Conservation (phyloP, 2,888 invertebrate genomes). For the Branchipolynoe longqiensis region DNA sequence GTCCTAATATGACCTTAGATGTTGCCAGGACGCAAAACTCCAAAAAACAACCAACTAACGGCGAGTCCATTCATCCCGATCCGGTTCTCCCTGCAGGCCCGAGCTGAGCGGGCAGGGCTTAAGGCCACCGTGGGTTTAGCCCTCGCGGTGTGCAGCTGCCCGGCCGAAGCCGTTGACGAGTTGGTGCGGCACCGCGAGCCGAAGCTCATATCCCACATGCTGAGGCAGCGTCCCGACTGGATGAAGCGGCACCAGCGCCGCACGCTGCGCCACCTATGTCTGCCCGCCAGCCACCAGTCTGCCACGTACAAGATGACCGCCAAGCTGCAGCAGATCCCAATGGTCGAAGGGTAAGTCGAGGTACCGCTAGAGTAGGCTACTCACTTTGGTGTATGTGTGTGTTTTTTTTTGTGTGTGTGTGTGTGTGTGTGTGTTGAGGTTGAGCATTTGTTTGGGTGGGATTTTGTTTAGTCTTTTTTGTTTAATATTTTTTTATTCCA, state of each 20-base stretch:
- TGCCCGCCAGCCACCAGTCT: conserved; percentile 66
- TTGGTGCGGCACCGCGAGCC: conserved; percentile 44
- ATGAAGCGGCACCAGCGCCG: conserved; percentile 59
- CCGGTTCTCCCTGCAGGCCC: too few relatives aligned
- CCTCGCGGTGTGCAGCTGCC: conserved; percentile 56
- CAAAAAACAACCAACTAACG: too few relatives aligned
- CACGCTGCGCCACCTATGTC: conserved; percentile 60
- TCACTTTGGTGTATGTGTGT: too few relatives aligned
- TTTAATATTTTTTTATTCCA: too few relatives aligned
- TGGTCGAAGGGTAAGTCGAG: conserved; percentile 40
- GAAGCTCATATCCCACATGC: conserved; percentile 60
- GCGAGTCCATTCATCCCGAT: too few relatives aligned
- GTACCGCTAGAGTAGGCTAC: too few relatives aligned
- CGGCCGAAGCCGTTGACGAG: conserved; percentile 64
- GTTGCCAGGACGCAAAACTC: too few relatives aligned
- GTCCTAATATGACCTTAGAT: too few relatives aligned
- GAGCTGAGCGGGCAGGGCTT: conserved; percentile 65
- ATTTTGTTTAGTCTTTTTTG: too few relatives aligned
- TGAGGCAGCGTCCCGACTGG: conserved; percentile 63
- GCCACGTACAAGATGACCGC: conserved; percentile 59
- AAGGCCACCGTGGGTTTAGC: conserved; percentile 66
- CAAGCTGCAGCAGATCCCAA: conserved; percentile 24
- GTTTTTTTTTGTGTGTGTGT: too few relatives aligned
- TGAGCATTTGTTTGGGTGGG: too few relatives aligned
- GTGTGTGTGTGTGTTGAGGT: too few relatives aligned